These are phyloP conservation scores for Saccostrea echinata DNA, from an alignment of 1,140 invertebrate species.

Conservation along the genomic window DNA sequence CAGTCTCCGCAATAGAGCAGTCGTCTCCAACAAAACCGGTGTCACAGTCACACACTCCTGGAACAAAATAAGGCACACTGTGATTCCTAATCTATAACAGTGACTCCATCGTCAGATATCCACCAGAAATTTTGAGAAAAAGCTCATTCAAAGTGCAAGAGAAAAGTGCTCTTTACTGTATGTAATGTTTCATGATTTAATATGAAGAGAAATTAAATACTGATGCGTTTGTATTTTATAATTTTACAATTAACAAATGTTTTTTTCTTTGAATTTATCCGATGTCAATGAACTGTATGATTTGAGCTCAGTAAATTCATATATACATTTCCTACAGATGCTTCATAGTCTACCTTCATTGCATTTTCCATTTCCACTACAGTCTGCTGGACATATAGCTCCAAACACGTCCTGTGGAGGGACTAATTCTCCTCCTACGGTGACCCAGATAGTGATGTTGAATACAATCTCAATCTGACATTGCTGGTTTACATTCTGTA, in stretches of 20 bases:
- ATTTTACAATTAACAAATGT: no score
- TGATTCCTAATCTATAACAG: not conserved
- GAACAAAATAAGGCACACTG: not conserved
- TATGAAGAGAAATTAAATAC: no score
- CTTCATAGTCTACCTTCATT: conserved; percentile 59
- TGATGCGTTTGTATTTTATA: no score
- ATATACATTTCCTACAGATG: no score
- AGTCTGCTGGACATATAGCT: conserved; percentile 65
- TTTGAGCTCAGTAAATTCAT: no score
- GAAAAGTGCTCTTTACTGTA: no score
- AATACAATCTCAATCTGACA: conserved; percentile 62
- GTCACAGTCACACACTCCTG: conserved; percentile 59
- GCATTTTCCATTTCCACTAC: conserved; percentile 63
- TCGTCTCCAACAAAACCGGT: conserved; percentile 49
- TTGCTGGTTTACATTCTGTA: conserved; percentile 64
- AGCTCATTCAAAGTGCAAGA: no score
- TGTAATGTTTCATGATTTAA: no score
- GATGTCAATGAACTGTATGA: no score
- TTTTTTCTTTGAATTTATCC: no score
- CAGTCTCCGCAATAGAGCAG: conserved; percentile 50
- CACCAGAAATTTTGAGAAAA: no score
- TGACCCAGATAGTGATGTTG: conserved; percentile 63
- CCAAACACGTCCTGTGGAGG: conserved; percentile 55
- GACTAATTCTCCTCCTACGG: conserved; percentile 34
- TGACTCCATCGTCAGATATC: no score